Evolutionary conservation across 2,113 vertebrate genomes (phyloP), one percentile per base, ranked within the genome.

Genomic region (Platysteira castanea): DNA sequence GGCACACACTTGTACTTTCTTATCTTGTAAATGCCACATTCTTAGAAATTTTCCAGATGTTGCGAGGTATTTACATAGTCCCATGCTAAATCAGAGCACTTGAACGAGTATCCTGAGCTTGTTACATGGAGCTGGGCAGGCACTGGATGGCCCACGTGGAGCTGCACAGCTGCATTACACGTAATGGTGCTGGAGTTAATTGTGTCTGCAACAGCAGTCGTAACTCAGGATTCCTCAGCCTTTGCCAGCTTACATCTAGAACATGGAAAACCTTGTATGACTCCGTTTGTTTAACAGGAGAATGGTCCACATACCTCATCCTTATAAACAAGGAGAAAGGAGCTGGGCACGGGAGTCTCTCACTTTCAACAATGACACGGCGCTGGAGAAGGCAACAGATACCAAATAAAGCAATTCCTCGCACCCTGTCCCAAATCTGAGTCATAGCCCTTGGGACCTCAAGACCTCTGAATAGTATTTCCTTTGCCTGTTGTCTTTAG

Each of bases 361-460:
- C 84, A 59, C 87, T 94, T 91, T 80, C 54, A 77, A 83, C 75
- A 76, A 56, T 63, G 90, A 90, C 84, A 41, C 17, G 10, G 84
- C 20, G 24, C 67, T 70, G 42, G 39, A 67, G 90, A 50, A 90
- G 84, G 78, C 63, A 69, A 8, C 24, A 49, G 74, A 93, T 67
- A 95, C 89, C 93, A 96, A 95, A 95, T 86, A 95, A 96, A 97
- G 93, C 52, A 91, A 94, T 94, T 91, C 70, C 82, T 95, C 37
- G 79, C 85, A 91, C 95, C 87, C 70, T 90, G 84, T 69, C 74
- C 83, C 86, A 92, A 96, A 89, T 77, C 86, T 96, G 96, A 96
- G 78, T 95, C 95, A 96, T 79, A 93, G 81, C 84, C 67, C 65
- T n/a, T 13, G 93, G 81, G 91, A 96, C 14, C 65, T 87, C 87